phyloP scores from a whole-genome alignment of 2,797 vertebrate genomes.

The Sebastes miniatus region DNA sequence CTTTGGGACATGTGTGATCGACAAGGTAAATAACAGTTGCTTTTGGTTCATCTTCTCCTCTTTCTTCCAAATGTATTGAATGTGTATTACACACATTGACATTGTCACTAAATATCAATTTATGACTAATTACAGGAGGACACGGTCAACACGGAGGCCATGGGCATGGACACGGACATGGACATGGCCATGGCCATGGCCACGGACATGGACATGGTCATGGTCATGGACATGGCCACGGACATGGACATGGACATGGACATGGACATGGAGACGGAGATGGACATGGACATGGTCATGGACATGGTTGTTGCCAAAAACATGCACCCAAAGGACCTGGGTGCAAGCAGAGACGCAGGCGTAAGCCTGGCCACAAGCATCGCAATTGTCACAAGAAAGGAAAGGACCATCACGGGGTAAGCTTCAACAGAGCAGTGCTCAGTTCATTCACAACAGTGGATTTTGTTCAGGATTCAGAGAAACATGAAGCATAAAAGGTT shows the following conservation, averaged over 20 bases:
- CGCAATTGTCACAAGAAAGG: slow-evolving; percentile 52
- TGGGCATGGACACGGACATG: not conserved
- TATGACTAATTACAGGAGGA: not conserved
- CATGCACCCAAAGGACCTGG: not conserved
- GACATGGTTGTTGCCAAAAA: not conserved
- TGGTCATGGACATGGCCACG: accelerated
- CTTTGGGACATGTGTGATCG: not conserved
- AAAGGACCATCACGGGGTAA: slow-evolving; percentile 43
- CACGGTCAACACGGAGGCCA: not conserved
- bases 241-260: accelerated
- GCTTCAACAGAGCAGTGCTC: not conserved
- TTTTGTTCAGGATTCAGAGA: not conserved
- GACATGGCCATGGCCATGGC: accelerated
- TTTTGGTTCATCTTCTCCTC: not conserved
- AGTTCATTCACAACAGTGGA: not conserved
- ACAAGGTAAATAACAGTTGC: slow-evolving; percentile 3
- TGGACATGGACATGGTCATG: accelerated
- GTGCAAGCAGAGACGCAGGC: not conserved
- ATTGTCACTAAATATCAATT: not conserved
- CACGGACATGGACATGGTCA: accelerated
- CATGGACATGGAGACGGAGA: accelerated
- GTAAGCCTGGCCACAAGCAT: slow-evolving; percentile 39
- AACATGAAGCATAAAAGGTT: not conserved
- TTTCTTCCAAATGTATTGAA: not conserved
- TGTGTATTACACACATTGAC: not conserved